These are phyloP conservation scores for Sternotherus odoratus DNA, from an alignment of 2,797 vertebrate genomes.

Conservation along the genomic window DNA sequence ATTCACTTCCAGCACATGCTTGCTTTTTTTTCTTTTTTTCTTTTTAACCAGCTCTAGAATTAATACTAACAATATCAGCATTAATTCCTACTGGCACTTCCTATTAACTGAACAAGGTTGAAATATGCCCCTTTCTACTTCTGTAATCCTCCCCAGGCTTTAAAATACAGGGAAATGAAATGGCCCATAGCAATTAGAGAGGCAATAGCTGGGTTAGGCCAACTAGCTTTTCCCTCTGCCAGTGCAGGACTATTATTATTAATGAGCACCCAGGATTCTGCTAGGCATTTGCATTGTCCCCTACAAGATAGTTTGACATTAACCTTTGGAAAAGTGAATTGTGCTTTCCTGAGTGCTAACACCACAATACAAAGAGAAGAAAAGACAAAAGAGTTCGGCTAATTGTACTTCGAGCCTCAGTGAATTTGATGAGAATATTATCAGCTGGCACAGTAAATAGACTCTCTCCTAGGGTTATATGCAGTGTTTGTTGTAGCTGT, in stretches of 20 bases:
- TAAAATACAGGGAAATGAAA: not conserved
- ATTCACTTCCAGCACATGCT: not conserved
- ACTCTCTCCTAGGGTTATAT: not conserved
- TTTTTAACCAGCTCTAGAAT: not conserved
- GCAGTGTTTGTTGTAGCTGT: not conserved
- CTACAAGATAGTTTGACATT: not conserved
- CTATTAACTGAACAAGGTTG: not conserved
- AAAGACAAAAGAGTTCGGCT: not conserved
- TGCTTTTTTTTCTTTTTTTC: not conserved
- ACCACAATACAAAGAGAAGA: not conserved
- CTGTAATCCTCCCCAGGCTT: not conserved
- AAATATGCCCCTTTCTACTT: not conserved
- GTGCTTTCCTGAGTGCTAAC: not conserved
- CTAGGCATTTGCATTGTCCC: not conserved
- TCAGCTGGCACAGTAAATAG: not conserved
- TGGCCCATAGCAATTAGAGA: not conserved
- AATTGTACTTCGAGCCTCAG: not conserved
- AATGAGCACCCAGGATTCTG: not conserved
- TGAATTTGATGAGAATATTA: not conserved
- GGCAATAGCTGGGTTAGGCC: not conserved
- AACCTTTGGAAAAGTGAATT: not conserved
- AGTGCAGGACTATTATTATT: not conserved
- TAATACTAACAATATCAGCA: not conserved
- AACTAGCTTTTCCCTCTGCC: not conserved
- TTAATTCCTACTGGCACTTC: not conserved